Evolutionary conservation across 1,140 invertebrate genomes (phyloP), one percentile per base, ranked within the genome.

Genomic region (Solen grandis): DNA sequence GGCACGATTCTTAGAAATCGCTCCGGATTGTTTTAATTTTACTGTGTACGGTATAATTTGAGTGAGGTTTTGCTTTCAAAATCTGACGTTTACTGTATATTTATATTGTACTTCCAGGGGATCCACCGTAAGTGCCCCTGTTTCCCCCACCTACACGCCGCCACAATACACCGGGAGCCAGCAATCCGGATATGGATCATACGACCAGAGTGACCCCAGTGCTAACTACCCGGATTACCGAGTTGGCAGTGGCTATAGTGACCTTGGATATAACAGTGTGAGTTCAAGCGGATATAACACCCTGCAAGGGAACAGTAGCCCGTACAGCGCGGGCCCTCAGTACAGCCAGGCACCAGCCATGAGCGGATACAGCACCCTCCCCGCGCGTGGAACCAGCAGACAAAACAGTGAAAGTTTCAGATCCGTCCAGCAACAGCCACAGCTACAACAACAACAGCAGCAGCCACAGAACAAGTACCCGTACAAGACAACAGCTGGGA

Each of bases 371-470:
- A 80, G 77, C 62, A 80, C 77, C 25, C 29, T 80, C 25, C 77
- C 77, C 13, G 68, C 41, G 5, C 22, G 57, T 16, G 41, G 57
- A 22, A 65, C 68, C 55, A 80, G 36, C 52, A 72, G 38, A 73
- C 59, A 72, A 50, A 63, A 50, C 55, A 73, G 57, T 63, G 69
- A 73, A 60, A 70, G 77, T 72, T 80, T 80, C 46, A 62, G 77
- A 65, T 59, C 68, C 5, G 77, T 80, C 0, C 41, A 52, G 35
- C 68, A 19, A 52, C 22, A 60, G 57, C 22, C 29, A 29, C 57
- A 60, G 27, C 4, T 16, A 16, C n/a, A n/a, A n/a, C 33, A 25
- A 60, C 59, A 60, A 60, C 60, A 33, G 31, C 73, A 50, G 22
- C 73, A 76, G 65, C 55, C 35, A 16, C 74, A 76, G 57, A 63